Base-by-base conservation (phyloP, 2,888 invertebrate genomes). In the Baronia brevicornis region DNA sequence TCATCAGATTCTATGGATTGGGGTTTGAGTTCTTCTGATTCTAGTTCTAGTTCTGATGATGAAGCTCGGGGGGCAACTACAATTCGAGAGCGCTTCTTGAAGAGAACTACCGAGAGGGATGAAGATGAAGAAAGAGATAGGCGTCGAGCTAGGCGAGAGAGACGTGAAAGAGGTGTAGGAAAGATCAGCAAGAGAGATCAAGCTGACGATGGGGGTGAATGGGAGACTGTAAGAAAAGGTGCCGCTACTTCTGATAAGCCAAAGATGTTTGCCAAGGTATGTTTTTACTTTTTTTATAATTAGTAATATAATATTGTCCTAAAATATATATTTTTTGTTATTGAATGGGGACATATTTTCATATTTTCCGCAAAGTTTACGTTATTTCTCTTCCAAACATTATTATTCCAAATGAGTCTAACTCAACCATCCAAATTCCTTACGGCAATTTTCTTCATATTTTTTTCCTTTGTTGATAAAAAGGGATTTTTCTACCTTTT, bases 231-330 rank as follows among this genome's bases (percentile, higher is more conserved):
- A 0, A 91, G 91, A 47, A 93, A 94, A 39, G 96, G 96, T 0
- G 92, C 93, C 0, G 91, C 94, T 0, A 90, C 93, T 38, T 91
- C 91, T 11, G 96, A 97, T 61, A 96, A 97, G 62, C 96, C 96
- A 0, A 97, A 97, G 75, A 97, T 99, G 96, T 99, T 99, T 65
- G 95, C 95, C 17, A 98, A 98, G 79, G 80, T 79, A 52, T 27
- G 31, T 20, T 13, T 9, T 24, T 9, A 14, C n/a, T 17, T 17
- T 27, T 27, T 6, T n/a, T n/a, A n/a, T n/a, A n/a, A n/a, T n/a
- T n/a, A n/a, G n/a, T n/a, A n/a, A n/a, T n/a, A n/a, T n/a, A n/a
- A n/a, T n/a, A n/a, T n/a, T n/a, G n/a, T n/a, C n/a, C n/a, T n/a
- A n/a, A n/a, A n/a, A n/a, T n/a, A n/a, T n/a, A n/a, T n/a, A n/a